Evolutionary conservation across 2,888 invertebrate species (phyloP).

Genomic region (Aethes cnicana): DNA sequence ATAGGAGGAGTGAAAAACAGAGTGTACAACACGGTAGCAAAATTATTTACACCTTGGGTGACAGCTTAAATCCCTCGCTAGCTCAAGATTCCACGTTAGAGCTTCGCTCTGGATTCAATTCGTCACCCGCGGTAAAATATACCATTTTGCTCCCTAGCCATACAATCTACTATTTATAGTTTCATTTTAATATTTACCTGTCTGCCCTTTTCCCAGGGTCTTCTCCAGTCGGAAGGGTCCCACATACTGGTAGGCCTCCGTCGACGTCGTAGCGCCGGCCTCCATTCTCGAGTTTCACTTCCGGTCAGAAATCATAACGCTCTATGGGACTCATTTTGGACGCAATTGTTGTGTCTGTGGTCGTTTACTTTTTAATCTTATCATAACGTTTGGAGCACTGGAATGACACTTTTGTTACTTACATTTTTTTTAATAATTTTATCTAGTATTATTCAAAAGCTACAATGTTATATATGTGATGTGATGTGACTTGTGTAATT

Average conservation of each 20-base stretch:
- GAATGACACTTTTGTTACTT: neutral
- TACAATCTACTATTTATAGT: neutral
- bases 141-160: too few species aligned
- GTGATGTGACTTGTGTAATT: too few species aligned
- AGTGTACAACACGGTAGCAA: too few species aligned
- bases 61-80: too few species aligned
- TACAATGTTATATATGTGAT: too few species aligned
- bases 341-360: conserved; percentile 24
- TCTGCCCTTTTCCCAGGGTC: conserved; percentile 99
- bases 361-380: conserved; percentile 40
- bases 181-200: conserved; percentile 87
- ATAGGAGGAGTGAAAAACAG: too few species aligned
- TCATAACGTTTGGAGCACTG: conserved; percentile 30
- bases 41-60: too few species aligned
- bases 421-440: too few species aligned
- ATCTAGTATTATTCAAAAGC: too few species aligned
- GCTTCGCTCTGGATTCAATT: too few species aligned
- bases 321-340: conserved; percentile 17
- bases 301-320: conserved; percentile 37
- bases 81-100: too few species aligned
- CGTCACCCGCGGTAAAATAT: too few species aligned
- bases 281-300: conserved; percentile 64
- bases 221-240: conserved; percentile 99
- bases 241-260: conserved; percentile 93
- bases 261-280: conserved; percentile 59